phyloP scores from a whole-genome alignment of 2,888 invertebrate species.

The Apeira syringaria region DNA sequence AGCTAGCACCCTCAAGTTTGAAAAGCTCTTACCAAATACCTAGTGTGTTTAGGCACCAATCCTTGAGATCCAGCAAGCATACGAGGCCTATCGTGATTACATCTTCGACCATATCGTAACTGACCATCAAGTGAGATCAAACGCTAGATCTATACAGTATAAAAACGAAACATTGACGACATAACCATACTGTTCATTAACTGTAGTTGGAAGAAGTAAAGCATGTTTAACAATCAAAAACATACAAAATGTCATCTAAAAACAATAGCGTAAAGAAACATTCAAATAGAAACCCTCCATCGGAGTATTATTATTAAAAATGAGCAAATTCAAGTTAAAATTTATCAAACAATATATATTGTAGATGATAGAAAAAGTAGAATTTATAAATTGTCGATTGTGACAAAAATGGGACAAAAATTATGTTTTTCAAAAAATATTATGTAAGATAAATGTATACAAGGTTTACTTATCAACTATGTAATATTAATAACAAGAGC shows the following conservation, averaged over 20 bases:
- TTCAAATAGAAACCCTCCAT: constrained; percentile 41
- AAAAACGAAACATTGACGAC: background rate
- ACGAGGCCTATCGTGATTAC: too few species aligned
- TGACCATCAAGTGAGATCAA: too few species aligned
- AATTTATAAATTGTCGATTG: constrained; percentile 15
- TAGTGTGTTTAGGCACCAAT: too few species aligned
- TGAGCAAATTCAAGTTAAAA: constrained; percentile 29
- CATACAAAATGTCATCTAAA: constrained; percentile 39
- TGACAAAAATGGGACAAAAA: constrained; percentile 11
- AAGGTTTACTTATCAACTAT: constrained; percentile 24
- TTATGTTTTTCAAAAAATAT: constrained; percentile 16
- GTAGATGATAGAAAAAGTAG: constrained; percentile 25
- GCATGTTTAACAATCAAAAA: constrained; percentile 15
- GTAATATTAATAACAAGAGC: constrained; percentile 15
- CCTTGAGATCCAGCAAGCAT: too few species aligned
- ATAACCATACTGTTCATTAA: constrained; percentile 1
- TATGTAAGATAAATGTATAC: constrained; percentile 21
- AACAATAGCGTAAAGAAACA: constrained; percentile 35
- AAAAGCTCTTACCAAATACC: too few species aligned
- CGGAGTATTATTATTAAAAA: constrained; percentile 46
- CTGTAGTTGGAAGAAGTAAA: constrained; percentile 1
- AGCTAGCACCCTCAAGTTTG: too few species aligned
- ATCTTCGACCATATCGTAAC: too few species aligned
- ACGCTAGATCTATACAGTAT: too few species aligned
- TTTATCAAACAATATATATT: constrained; percentile 10